phyloP scores from a whole-genome alignment of 37 sponge, comb jelly and placozoan species.

The Haliclona indistincta region DNA sequence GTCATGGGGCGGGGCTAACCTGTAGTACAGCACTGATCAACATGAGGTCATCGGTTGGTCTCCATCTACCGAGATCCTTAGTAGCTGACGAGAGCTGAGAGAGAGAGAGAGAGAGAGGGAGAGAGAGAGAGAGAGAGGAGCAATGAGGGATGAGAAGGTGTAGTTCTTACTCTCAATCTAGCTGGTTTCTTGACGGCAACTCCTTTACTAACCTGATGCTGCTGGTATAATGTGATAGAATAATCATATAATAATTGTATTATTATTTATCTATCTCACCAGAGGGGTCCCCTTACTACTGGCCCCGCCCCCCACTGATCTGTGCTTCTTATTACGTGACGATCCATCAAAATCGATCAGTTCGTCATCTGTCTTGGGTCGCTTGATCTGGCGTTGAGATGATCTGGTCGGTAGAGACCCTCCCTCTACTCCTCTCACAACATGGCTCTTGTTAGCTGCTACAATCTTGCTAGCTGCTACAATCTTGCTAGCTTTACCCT shows the following conservation, averaged over 20 bases:
- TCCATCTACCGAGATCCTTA: slow-evolving; percentile 87
- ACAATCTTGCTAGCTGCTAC: neutral
- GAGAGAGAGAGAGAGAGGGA: slow-evolving; percentile 7
- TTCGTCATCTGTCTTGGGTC: slow-evolving; percentile 65
- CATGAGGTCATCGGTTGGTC: slow-evolving; percentile 87
- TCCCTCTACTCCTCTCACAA: neutral
- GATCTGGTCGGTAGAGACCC: slow-evolving; percentile 10
- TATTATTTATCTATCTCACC: too few relatives aligned
- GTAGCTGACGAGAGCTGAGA: slow-evolving; percentile 20
- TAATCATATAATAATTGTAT: too few relatives aligned
- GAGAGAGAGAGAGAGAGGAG: slow-evolving; percentile 2
- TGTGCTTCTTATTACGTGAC: too few relatives aligned
- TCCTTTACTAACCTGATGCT: too few relatives aligned
- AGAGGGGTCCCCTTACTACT: too few relatives aligned
- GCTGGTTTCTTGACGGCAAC: too few relatives aligned
- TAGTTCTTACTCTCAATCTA: too few relatives aligned
- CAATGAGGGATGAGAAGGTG: too few relatives aligned
- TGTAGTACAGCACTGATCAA: slow-evolving; percentile 91
- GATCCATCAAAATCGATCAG: slow-evolving; percentile 32
- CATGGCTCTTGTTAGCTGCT: neutral
- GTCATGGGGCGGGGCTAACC: slow-evolving; percentile 10
- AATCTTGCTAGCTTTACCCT: too few relatives aligned
- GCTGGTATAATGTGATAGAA: too few relatives aligned
- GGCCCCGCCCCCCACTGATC: too few relatives aligned
- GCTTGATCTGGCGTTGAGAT: slow-evolving; percentile 57